A percentile compares a stretch with the other conserved stretches of the same genome.
phyloP scores from a whole-genome alignment of 1,140 invertebrate species.

The Drosophila elegans region DNA sequence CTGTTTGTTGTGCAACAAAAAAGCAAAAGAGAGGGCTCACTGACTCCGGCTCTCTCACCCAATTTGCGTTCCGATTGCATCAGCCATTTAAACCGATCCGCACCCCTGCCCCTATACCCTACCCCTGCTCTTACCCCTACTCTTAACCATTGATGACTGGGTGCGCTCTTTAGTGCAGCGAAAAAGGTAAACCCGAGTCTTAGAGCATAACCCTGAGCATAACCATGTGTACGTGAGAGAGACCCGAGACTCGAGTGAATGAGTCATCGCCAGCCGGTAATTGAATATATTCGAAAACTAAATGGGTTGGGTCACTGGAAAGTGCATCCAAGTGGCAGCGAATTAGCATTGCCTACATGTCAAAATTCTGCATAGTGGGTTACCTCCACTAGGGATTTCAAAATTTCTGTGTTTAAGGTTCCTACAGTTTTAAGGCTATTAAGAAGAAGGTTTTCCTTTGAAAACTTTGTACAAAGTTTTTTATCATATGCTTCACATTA shows the following conservation, averaged over 20 bases:
- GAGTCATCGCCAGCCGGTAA: constrained; percentile 18
- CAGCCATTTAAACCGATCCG: constrained; percentile 62
- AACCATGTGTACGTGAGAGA: constrained; percentile 9
- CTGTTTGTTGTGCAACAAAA: constrained; percentile 60
- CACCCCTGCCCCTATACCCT: neutral
- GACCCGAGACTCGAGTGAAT: neutral
- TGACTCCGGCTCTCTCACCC: constrained; percentile 58
- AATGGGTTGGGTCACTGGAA: constrained; percentile 8
- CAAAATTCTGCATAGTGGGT: constrained; percentile 1
- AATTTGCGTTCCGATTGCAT: constrained; percentile 68
- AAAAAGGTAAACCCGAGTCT: constrained; percentile 34
- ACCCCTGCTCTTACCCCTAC: neutral
- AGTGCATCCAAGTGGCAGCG: constrained; percentile 8
- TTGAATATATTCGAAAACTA: constrained; percentile 18
- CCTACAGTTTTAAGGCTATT: no score
- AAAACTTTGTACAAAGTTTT: no score
- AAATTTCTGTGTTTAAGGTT: no score
- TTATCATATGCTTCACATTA: no score
- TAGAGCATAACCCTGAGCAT: constrained; percentile 56
- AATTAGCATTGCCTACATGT: constrained; percentile 9
- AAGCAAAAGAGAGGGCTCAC: constrained; percentile 25
- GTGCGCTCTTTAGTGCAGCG: constrained; percentile 42
- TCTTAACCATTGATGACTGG: neutral
- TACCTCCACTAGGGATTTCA: neutral
- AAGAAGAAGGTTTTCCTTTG: no score